Percentiles rank a stretch among this genome's conserved stretches.
Conservation (phyloP, 2,113 vertebrate genomes). For the Cichladusa arquata region DNA sequence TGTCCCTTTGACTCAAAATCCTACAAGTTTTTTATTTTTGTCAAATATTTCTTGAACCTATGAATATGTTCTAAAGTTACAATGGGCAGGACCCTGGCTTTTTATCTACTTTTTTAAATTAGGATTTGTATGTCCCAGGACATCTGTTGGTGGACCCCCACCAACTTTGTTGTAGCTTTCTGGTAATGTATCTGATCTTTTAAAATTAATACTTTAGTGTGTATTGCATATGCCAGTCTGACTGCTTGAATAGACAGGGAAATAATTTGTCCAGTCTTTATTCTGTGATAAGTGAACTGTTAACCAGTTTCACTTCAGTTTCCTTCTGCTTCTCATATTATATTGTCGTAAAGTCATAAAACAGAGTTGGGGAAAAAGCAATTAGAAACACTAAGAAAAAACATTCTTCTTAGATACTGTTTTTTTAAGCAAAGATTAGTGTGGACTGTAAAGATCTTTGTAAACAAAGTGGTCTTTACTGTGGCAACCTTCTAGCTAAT, state of each 20-base stretch:
- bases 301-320: background rate
- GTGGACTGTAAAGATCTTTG: background rate
- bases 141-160: background rate
- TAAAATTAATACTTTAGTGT: background rate
- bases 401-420: background rate
- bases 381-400: background rate
- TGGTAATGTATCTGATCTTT: background rate
- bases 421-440: background rate
- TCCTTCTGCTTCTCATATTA: background rate
- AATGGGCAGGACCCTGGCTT: background rate
- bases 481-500: background rate
- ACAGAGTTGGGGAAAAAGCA: background rate
- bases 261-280: background rate
- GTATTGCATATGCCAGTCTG: background rate
- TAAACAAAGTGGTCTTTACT: background rate
- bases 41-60: background rate
- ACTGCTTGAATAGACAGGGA: background rate
- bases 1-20: background rate
- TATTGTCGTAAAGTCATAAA: background rate
- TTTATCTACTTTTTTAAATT: background rate
- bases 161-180: background rate
- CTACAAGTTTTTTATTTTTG: background rate
- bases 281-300: background rate
- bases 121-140: background rate
- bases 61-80: background rate